Base-by-base conservation (phyloP, 1,140 invertebrate genomes). In the Diachasma alloeum region DNA sequence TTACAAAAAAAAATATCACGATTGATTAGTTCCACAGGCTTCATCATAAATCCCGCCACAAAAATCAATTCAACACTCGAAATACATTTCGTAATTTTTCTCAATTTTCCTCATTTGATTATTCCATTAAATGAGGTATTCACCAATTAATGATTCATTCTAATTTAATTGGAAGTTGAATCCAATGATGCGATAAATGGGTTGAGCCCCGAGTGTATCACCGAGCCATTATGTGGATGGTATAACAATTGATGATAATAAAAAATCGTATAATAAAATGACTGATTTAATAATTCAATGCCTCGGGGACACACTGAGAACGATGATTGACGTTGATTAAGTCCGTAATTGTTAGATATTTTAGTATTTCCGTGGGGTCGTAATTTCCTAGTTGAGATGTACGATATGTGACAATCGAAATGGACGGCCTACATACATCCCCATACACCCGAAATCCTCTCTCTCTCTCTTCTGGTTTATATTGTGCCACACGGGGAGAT, bases 331-430 rank as follows among this genome's bases (percentile, higher is more conserved):
- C 59, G 26, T 63, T 63, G 59, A 63, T 63, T 63, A 63, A 24
- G 3, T 22, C 24, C 15, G 19, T 26, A 26, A 63, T 63, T 63
- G 24, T 63, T 11, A 26, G 1, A 31, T 69, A 69, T 66, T 69
- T 26, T 68, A 5, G 67, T 48, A 70, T 75, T 53, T 75, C 74
- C 66, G 59, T n/a, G 37, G 67, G 74, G 13, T 75, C 56, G 72
- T 74, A 74, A 74, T 67, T 74, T 67, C 42, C 63, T 37, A 66
- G 63, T 53, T 22, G 68, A 66, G 46, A 75, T 75, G 63, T 75
- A 69, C 67, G 10, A 53, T 72, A 59, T 17, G 39, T 74, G 72
- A 67, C 72, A 74, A 74, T 46, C 42, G 17, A 48, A 74, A 42
- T 22, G 72, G 67, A 74, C 39, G 46, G 46, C 39, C 36, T 3